Evolutionary conservation across 2,797 vertebrate genomes (phyloP).

Genomic region (Sebastes minor): DNA sequence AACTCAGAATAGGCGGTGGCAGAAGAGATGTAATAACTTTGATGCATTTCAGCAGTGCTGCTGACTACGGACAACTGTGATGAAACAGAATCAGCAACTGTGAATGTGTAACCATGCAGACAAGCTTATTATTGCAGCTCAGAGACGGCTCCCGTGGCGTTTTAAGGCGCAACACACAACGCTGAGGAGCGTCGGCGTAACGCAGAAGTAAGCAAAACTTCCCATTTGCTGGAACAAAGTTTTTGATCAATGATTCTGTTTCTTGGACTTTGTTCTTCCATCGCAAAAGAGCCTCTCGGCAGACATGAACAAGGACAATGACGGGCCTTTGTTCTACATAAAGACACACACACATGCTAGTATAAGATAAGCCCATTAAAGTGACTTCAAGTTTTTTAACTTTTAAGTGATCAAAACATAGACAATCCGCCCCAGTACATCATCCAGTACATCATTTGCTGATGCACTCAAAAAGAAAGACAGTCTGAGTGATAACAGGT

Average conservation of each 20-base stretch:
- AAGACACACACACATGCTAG: neutral
- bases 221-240: neutral
- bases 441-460: neutral
- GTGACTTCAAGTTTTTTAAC: neutral
- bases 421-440: neutral
- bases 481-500: neutral
- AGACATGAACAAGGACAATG: neutral
- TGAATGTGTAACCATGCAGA: constrained; percentile 12
- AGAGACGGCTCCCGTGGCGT: constrained; percentile 7
- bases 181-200: neutral
- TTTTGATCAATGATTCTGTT: constrained; percentile 38
- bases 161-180: neutral
- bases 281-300: constrained; percentile 1
- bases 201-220: neutral
- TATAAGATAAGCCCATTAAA: neutral
- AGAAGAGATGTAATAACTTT: constrained; percentile 46
- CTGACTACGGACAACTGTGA: constrained; percentile 26
- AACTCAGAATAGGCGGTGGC: neutral
- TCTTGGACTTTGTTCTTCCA: constrained; percentile 17
- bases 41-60: constrained; percentile 31
- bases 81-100: constrained; percentile 45
- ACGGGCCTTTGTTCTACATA: neutral
- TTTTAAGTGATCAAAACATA: neutral
- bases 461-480: neutral
- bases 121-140: constrained; percentile 31